phyloP scores from a whole-genome alignment of 2,888 invertebrate species.

The Lamellibrachia columna region DNA sequence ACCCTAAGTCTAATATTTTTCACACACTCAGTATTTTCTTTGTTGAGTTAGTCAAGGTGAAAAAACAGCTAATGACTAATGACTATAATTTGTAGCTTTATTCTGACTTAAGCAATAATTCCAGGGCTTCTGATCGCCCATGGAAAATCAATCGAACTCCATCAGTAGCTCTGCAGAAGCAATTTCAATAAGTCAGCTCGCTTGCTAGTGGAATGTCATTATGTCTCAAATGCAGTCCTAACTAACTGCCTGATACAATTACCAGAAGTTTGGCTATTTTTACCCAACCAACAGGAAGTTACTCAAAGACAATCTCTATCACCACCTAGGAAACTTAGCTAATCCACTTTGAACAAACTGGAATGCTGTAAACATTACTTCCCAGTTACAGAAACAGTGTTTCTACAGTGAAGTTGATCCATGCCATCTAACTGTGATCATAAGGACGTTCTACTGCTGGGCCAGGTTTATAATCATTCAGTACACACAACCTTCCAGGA shows the following conservation, averaged over 20 bases:
- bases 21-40: no score
- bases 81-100: neutral
- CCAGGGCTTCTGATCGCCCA: neutral
- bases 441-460: neutral
- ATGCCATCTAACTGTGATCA: neutral
- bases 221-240: neutral
- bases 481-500: neutral
- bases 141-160: neutral
- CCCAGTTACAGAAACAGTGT: neutral
- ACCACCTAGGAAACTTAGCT: neutral
- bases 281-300: neutral
- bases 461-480: neutral
- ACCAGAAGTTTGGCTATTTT: slow-evolving; percentile 3
- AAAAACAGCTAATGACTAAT: neutral
- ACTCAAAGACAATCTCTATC: slow-evolving; percentile 7
- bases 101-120: neutral
- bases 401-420: no score
- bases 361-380: neutral
- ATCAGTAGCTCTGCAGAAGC: neutral
- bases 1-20: no score
- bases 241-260: neutral
- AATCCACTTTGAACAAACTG: neutral
- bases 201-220: neutral
- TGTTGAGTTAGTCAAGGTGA: no score
- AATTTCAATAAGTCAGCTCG: neutral